Conservation (phyloP, 2,113 vertebrate genomes). For the Neomonachus schauinslandi region DNA sequence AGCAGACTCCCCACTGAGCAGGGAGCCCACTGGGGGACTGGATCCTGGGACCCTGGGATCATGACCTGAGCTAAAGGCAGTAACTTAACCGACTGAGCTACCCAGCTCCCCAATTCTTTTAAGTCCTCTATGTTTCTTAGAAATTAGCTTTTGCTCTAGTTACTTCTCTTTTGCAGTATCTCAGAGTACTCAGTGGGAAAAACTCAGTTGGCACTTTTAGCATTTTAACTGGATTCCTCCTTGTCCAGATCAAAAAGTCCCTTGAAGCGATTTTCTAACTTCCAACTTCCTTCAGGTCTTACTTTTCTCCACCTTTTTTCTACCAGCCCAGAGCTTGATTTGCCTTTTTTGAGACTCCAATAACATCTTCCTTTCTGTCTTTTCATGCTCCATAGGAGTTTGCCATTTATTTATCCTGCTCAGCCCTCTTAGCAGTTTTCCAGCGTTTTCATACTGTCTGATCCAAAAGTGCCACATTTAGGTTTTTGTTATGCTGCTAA, state of each 20-base stretch:
- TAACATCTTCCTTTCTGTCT: background rate
- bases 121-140: background rate
- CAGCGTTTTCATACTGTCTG: background rate
- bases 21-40: too few relatives aligned
- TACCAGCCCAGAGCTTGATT: background rate
- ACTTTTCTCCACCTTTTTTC: background rate
- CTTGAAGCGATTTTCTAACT: background rate
- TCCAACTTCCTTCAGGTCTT: background rate
- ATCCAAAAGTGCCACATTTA: background rate
- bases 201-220: background rate
- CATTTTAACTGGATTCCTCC: background rate
- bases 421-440: fast-evolving
- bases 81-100: too few relatives aligned
- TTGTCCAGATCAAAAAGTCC: background rate
- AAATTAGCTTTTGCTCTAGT: background rate
- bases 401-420: background rate
- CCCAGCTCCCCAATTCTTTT: background rate
- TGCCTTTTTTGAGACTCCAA: background rate
- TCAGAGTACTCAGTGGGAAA: background rate
- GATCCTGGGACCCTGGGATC: too few relatives aligned
- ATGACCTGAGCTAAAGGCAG: too few relatives aligned
- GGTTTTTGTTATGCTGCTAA: background rate
- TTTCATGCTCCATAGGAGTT: background rate
- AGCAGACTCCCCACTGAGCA: too few relatives aligned
- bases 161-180: background rate